Percentiles rank a stretch among this genome's conserved stretches.
Conservation (phyloP, 1,140 invertebrate genomes). For the Steinernema feltiae region DNA sequence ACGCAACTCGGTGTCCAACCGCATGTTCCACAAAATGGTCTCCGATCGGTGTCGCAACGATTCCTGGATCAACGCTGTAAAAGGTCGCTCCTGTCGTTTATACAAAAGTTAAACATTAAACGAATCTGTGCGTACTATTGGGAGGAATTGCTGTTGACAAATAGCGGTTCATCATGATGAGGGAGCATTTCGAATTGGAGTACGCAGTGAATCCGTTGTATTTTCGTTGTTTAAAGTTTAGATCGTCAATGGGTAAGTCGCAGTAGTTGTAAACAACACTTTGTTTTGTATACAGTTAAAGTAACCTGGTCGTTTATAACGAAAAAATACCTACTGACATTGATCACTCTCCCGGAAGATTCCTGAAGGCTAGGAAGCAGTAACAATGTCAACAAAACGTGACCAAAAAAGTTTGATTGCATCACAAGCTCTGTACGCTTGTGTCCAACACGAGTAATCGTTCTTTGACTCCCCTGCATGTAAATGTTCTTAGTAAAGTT, state of each 20-base stretch:
- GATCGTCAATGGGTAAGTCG: not conserved
- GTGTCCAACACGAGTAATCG: not conserved
- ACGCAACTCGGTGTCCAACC: not conserved
- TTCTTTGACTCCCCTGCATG: not conserved
- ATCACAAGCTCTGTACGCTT: not conserved
- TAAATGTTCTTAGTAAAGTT: not conserved
- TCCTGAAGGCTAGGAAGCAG: not conserved
- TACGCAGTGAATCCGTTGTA: not conserved
- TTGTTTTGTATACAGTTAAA: too few species aligned
- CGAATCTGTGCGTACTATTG: not conserved
- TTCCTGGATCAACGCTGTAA: constrained; percentile 9
- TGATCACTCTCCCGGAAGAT: not conserved
- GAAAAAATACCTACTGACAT: not conserved
- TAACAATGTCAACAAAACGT: not conserved
- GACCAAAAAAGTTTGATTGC: not conserved
- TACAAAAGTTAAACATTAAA: not conserved
- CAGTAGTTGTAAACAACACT: not conserved
- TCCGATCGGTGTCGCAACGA: not conserved
- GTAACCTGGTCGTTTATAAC: too few species aligned
- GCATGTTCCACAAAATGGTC: not conserved
- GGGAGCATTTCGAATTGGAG: not conserved
- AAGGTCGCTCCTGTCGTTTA: too few species aligned
- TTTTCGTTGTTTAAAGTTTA: not conserved
- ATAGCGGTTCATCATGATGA: not conserved
- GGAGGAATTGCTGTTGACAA: not conserved